phyloP scores from a whole-genome alignment of 2,797 vertebrate species.

The Halcyon chelicuti region DNA sequence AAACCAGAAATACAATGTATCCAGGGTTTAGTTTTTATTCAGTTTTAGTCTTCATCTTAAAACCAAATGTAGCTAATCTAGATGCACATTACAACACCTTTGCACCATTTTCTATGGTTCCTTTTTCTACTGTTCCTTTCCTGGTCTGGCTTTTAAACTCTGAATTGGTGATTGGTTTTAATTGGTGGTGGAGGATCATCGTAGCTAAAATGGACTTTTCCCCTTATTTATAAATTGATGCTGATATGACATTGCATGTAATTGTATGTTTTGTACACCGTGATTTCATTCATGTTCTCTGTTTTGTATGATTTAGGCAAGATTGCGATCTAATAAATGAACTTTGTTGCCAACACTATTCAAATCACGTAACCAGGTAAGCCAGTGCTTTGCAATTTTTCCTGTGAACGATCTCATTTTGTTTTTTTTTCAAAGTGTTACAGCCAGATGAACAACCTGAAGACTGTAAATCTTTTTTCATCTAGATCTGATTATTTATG shows the following conservation, averaged over 20 bases:
- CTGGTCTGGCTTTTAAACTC: not conserved
- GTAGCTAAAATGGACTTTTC: not conserved
- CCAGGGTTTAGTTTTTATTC: not conserved
- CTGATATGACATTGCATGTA: not conserved
- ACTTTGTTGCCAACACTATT: slow-evolving; percentile 84
- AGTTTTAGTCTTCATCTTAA: not conserved
- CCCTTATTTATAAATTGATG: not conserved
- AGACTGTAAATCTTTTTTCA: not conserved
- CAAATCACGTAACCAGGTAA: slow-evolving; percentile 78
- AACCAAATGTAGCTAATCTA: not conserved
- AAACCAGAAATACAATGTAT: not conserved
- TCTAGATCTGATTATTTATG: not conserved
- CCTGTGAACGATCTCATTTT: not conserved
- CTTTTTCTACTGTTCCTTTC: not conserved
- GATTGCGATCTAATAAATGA: slow-evolving; percentile 86
- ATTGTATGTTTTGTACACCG: not conserved
- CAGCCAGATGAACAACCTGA: not conserved
- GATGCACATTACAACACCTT: not conserved
- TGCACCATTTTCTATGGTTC: not conserved
- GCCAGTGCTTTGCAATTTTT: not conserved
- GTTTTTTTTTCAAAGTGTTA: not conserved
- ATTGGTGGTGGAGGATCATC: not conserved
- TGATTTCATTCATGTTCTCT: not conserved
- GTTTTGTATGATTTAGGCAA: slow-evolving; percentile 69
- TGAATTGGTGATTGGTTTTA: not conserved